These are phyloP conservation scores for Hesperia comma DNA, from an alignment of 2,888 invertebrate species.

Conservation along the genomic window DNA sequence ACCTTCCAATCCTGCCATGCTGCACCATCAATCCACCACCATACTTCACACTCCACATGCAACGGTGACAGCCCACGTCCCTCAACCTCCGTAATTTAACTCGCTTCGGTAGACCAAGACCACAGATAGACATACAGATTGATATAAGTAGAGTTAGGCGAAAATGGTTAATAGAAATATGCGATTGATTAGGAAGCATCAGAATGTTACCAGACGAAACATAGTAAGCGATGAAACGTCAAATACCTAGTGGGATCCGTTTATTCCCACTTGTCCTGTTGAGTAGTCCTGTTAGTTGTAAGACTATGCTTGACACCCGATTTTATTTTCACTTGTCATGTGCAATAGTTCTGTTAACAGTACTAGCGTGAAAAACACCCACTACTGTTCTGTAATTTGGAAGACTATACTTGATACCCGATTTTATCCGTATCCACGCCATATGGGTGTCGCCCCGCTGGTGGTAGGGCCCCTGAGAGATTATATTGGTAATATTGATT, in stretches of 20 bases:
- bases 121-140: background rate
- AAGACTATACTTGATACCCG: no score
- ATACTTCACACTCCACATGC: slow-evolving; percentile 35
- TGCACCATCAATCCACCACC: slow-evolving; percentile 40
- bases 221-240: background rate
- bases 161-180: background rate
- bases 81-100: background rate
- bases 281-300: no score
- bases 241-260: background rate
- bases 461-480: no score
- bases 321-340: no score
- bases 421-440: no score
- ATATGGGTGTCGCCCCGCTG: no score
- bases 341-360: no score
- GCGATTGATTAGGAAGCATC: slow-evolving; percentile 3
- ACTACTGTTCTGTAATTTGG: no score
- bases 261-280: no score
- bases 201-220: slow-evolving; percentile 9
- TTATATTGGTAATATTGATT: no score
- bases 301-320: no score
- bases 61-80: slow-evolving; percentile 19
- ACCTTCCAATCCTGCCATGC: slow-evolving; percentile 45
- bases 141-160: background rate
- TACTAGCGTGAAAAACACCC: no score
- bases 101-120: background rate